Base-by-base conservation (phyloP, 2,888 invertebrate species). In the Platycnemis pennipes region DNA sequence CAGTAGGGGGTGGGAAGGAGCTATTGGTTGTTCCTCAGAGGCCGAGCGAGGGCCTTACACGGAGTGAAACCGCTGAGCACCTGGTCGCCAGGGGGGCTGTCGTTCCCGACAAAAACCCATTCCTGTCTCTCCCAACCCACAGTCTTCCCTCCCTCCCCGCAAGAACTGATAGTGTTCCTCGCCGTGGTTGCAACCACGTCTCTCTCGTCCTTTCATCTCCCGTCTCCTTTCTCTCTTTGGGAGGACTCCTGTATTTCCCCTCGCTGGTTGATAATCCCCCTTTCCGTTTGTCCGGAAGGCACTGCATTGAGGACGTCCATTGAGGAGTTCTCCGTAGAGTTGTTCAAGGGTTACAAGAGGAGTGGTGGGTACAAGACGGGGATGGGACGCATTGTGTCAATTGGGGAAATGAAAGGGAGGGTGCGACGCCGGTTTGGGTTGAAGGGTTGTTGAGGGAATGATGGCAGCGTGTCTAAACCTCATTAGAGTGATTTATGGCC, bases 21-120 rank as follows among this genome's bases (percentile, higher is more conserved):
- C 31, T 31, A 37, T 31, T 37, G 37, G 77, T 77, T 16, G 31
- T 37, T 26, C 16, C 26, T 37, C 0, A 5, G 77, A 37, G 31
- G 5, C 77, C 37, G 77, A 31, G 77, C 77, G n/a, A 31, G 1
- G 77, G n/a, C 11, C 8, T n/a, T 7, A 11, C 26, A n/a, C 11
- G 77, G 42, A 87, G 45, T 45, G 46, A 87, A 87, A 46, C 87
- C 87, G 87, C 87, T n/a, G 46, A n/a, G 46, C 87, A 87, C 45
- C 87, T 87, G 87, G 87, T 26, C 49, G 49, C 31, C 16, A 26
- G 63, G 26, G n/a, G 63, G 63, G 26, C 63, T 11, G 31, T 3
- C 37, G 37, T 77, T 77, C 37, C 37, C 77, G 11, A 77, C 13
- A 8, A 37, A 31, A 77, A 37, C 45, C 37, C 53, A 19, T n/a